phyloP scores from a whole-genome alignment of 1,140 invertebrate species.

The Temnothorax curvispinosus region DNA sequence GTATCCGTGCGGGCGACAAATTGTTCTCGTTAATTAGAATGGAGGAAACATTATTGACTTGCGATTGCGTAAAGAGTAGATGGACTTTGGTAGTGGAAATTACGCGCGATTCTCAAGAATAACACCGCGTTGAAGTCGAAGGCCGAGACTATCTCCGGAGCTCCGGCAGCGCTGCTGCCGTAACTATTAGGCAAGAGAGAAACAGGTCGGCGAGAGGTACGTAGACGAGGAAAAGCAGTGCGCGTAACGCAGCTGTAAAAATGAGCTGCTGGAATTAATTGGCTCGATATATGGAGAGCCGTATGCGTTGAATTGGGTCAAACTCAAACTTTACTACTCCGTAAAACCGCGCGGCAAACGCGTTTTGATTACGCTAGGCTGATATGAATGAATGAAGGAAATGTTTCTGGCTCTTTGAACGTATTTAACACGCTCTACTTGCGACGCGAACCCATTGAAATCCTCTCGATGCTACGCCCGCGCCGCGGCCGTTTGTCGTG shows the following conservation, averaged over 20 bases:
- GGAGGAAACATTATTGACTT: conserved; percentile 41
- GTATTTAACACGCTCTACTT: conserved; percentile 51
- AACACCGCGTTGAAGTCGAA: conserved; percentile 19
- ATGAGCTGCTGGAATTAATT: conserved; percentile 69
- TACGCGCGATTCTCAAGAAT: background rate
- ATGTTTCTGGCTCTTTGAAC: conserved; percentile 24
- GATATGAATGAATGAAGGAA: conserved; percentile 42
- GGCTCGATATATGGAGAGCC: conserved; percentile 54
- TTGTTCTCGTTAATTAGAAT: conserved; percentile 35
- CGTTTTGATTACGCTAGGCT: conserved; percentile 9
- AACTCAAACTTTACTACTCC: background rate
- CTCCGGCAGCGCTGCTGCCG: background rate
- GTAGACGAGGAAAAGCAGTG: conserved; percentile 50
- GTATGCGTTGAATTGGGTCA: conserved; percentile 62
- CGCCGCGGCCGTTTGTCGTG: background rate
- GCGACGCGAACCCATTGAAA: conserved; percentile 18
- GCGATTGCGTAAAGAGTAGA: conserved; percentile 42
- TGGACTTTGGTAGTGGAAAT: conserved; percentile 19
- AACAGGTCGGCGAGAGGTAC: conserved; percentile 43
- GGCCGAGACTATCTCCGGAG: background rate
- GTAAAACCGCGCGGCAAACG: conserved; percentile 15
- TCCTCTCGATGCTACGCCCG: background rate
- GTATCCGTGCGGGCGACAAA: conserved; percentile 22
- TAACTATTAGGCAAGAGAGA: conserved; percentile 48
- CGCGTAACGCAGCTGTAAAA: conserved; percentile 60